These are phyloP conservation scores for Abrostola tripartita DNA, from an alignment of 2,888 invertebrate species.

Conservation along the genomic window DNA sequence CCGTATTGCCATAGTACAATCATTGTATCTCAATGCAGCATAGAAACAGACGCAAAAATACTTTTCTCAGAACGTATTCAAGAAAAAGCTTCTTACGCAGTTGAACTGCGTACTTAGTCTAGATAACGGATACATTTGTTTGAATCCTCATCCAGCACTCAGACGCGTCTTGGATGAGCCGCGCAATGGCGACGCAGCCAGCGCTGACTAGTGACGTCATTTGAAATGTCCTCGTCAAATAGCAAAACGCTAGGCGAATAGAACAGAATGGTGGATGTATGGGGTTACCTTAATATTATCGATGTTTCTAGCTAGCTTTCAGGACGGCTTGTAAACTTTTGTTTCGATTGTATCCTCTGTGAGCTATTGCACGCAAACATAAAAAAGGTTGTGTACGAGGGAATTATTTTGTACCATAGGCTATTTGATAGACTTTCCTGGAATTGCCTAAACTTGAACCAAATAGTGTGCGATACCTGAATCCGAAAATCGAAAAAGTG, in stretches of 20 bases:
- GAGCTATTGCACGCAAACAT: no score
- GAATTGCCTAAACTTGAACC: no score
- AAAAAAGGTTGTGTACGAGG: no score
- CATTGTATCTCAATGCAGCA: not conserved
- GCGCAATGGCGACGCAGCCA: conserved; percentile 16
- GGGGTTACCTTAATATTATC: no score
- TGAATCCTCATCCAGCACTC: conserved; percentile 33
- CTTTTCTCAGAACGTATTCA: not conserved
- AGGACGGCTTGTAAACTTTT: no score
- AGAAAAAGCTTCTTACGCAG: not conserved
- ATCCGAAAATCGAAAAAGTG: no score
- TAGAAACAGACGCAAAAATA: not conserved
- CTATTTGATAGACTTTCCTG: no score
- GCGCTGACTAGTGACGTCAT: conserved; percentile 39
- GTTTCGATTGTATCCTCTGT: no score
- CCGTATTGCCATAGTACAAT: not conserved
- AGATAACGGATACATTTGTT: conserved; percentile 39
- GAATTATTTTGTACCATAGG: no score
- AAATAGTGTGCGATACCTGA: no score
- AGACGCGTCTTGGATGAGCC: conserved; percentile 39
- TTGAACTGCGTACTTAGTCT: conserved; percentile 21
- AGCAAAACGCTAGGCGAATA: not conserved
- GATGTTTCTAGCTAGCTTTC: no score
- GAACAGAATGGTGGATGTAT: not conserved
- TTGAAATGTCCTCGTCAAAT: conserved; percentile 21